Evolutionary conservation across 1,140 invertebrate genomes (phyloP), one percentile per base, ranked within the genome.

Genomic region (Atta colombica): DNA sequence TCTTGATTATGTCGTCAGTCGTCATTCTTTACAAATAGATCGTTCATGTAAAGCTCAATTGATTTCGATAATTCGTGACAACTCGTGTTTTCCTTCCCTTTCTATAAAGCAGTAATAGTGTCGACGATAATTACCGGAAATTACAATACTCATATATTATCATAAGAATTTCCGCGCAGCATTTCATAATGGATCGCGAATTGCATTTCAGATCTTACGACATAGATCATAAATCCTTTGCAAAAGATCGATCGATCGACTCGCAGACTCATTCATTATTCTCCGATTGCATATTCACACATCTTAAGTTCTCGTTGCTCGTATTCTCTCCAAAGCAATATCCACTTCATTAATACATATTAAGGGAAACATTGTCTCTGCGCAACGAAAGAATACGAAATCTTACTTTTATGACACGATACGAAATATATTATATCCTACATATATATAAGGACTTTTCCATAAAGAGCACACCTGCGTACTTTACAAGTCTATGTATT

Each of bases 191-290:
- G n/a, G 45, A 53, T 80, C 14, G 2, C 28, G 6, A 55, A 39
- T 55, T 49, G 5, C 12, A 6, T 77, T 35, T 53, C 25, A 10
- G 12, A 77, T 60, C 7, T 39, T 14, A 35, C 6, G 35, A 39
- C 3, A n/a, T 45, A 45, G 45, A 75, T 75, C 35, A 53, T 18
- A 7, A 12, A 2, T 81, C 35, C 45, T 81, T 45, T 14, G 21
- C 10, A 74, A 84, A 87, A 14, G 45, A 71, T 81, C 25, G 31
- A 45, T 74, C 74, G 65, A 82, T 39, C 31, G 25, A 65, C n/a
- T 61, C 18, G 8, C 21, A 21, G 49, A 66, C 21, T 84, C 78
- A 74, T 84, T 82, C 58, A 82, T 86, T 81, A 71, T 86, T 72
- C 3, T 86, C 28, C 45, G 21, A 49, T 86, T 69, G 49, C 55